Percentiles rank a stretch among this genome's conserved stretches.
phyloP scores from a whole-genome alignment of 2,888 invertebrate genomes.

The Amphipyra berbera region DNA sequence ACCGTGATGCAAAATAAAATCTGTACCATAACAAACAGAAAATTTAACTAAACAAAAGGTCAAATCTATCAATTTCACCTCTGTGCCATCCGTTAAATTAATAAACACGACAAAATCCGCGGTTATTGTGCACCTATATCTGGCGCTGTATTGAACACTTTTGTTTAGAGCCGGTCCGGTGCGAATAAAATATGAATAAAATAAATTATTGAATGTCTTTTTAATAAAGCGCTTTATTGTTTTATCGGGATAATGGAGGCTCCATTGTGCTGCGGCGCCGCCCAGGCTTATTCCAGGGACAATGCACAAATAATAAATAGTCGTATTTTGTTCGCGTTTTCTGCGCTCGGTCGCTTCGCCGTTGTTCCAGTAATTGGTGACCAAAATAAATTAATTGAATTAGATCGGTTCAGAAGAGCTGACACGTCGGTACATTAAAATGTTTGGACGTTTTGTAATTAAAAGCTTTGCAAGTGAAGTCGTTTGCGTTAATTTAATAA shows the following conservation, averaged over 20 bases:
- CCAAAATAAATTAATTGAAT: slow-evolving; percentile 88
- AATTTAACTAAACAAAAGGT: slow-evolving; percentile 31
- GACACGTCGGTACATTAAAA: slow-evolving; percentile 80
- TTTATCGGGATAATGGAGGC: slow-evolving; percentile 85
- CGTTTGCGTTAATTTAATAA: slow-evolving; percentile 71
- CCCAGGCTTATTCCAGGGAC: slow-evolving; percentile 78
- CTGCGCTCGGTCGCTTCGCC: slow-evolving; percentile 83
- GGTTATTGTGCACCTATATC: slow-evolving; percentile 46
- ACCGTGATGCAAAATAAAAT: slow-evolving; percentile 16
- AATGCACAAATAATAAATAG: slow-evolving; percentile 88
- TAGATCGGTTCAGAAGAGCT: slow-evolving; percentile 79
- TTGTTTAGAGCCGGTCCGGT: slow-evolving; percentile 76
- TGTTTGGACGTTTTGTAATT: slow-evolving; percentile 80
- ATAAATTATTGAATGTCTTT: slow-evolving; percentile 89
- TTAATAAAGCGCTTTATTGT: slow-evolving; percentile 88
- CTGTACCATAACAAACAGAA: slow-evolving; percentile 39
- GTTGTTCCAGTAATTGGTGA: slow-evolving; percentile 86
- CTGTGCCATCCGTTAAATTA: slow-evolving; percentile 44
- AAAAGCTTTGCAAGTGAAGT: slow-evolving; percentile 72
- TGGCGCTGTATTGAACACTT: slow-evolving; percentile 76
- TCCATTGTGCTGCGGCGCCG: slow-evolving; percentile 80
- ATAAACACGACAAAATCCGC: slow-evolving; percentile 47
- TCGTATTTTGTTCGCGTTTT: slow-evolving; percentile 85
- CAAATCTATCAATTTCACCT: slow-evolving; percentile 54
- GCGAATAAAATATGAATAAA: slow-evolving; percentile 88